Conservation (phyloP, 2,797 vertebrate species). For the Micromesistius poutassou region DNA sequence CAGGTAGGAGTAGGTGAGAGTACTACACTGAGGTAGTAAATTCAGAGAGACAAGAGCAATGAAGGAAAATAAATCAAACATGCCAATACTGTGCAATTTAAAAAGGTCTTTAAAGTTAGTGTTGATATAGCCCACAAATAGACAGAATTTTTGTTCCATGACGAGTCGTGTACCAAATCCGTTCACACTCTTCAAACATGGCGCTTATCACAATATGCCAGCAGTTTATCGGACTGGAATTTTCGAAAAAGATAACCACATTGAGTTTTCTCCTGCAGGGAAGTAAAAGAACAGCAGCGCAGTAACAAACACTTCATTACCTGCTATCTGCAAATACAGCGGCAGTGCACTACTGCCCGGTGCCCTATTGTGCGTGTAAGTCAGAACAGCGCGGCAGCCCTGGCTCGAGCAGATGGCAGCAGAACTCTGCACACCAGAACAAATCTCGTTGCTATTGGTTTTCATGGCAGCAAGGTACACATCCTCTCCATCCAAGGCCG, state of each 20-base stretch:
- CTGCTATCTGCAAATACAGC: constrained; percentile 3
- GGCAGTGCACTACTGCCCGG: background rate
- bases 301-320: background rate
- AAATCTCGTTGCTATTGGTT: background rate
- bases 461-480: background rate
- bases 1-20: background rate
- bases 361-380: background rate
- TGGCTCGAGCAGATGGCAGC: background rate
- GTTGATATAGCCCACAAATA: background rate
- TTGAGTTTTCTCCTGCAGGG: background rate
- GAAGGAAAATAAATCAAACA: background rate
- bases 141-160: no score
- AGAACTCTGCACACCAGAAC: background rate
- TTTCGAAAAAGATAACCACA: background rate
- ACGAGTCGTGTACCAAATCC: background rate
- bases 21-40: background rate
- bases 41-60: background rate
- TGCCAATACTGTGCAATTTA: background rate
- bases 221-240: background rate
- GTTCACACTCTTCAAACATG: background rate
- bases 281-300: background rate
- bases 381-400: background rate
- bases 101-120: background rate
- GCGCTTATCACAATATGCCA: background rate
- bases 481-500: background rate